phyloP scores from a whole-genome alignment of 1,140 invertebrate genomes.

The Penaeus indicus region DNA sequence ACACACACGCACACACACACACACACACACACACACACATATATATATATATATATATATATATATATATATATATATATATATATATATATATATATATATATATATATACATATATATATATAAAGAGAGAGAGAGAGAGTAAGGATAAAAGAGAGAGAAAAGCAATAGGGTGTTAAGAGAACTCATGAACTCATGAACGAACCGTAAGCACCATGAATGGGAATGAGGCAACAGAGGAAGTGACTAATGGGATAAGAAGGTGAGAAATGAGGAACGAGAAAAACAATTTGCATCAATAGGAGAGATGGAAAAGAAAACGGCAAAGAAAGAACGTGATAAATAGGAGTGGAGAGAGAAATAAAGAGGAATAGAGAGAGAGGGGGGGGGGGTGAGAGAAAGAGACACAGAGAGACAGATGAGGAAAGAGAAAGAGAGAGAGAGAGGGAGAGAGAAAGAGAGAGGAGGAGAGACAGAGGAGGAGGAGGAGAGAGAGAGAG shows the following conservation, averaged over 20 bases:
- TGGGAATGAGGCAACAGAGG: no score
- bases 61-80: no score
- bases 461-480: slow-evolving; percentile 9
- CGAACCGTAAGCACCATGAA: no score
- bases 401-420: slow-evolving; percentile 39
- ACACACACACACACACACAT: slow-evolving; percentile 14
- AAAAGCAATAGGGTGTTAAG: no score
- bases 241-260: no score
- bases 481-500: slow-evolving; percentile 15
- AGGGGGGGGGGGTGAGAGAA: slow-evolving; percentile 1
- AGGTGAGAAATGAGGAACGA: no score
- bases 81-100: not conserved
- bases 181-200: no score
- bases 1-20: slow-evolving; percentile 11
- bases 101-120: not conserved
- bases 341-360: not conserved
- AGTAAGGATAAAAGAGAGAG: not conserved
- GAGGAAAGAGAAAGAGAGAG: slow-evolving; percentile 39
- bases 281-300: not conserved
- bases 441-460: slow-evolving; percentile 8
- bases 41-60: slow-evolving; percentile 9
- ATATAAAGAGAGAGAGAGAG: not conserved
- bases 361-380: not conserved
- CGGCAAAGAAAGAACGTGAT: not conserved
- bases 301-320: no score